A percentile compares a stretch with the other conserved stretches of the same genome.
phyloP scores from a whole-genome alignment of 1,140 invertebrate species.

The Piezodorus guildinii region DNA sequence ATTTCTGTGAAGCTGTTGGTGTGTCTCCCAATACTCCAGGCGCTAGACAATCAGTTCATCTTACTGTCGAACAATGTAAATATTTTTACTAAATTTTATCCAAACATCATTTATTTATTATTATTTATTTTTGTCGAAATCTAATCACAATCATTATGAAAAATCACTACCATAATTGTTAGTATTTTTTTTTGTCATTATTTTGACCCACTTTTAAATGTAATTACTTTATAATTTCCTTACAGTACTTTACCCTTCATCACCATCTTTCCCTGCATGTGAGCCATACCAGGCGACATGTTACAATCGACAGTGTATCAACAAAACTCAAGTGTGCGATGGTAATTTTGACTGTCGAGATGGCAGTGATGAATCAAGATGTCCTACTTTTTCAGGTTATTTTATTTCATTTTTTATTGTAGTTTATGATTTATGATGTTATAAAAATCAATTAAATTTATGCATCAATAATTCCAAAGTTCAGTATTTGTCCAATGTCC shows the following conservation, averaged over 20 bases:
- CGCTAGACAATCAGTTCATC: conserved; percentile 45
- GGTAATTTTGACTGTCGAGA: conserved; percentile 70
- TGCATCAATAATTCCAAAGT: no score
- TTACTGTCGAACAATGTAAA: conserved; percentile 64
- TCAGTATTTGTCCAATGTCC: no score
- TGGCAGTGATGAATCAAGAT: conserved; percentile 78
- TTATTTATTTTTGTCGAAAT: no score
- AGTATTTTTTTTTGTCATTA: not conserved
- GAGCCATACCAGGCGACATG: conserved; percentile 74
- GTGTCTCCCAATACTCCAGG: conserved; percentile 44
- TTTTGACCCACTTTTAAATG: no score
- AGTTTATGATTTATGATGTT: no score
- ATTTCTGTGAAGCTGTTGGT: conserved; percentile 67
- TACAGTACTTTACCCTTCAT: conserved; percentile 36
- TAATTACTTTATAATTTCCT: not conserved
- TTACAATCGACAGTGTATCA: conserved; percentile 81
- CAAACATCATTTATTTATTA: not conserved
- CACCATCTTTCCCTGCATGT: conserved; percentile 44
- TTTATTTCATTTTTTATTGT: conserved; percentile 12
- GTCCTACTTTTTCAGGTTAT: conserved; percentile 43
- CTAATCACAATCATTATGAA: no score
- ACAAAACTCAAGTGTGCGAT: conserved; percentile 68
- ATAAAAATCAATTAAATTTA: no score
- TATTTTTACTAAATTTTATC: conserved; percentile 26
- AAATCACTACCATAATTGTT: no score